phyloP scores from a whole-genome alignment of 2,888 invertebrate genomes.

The Strigamia crassipes region DNA sequence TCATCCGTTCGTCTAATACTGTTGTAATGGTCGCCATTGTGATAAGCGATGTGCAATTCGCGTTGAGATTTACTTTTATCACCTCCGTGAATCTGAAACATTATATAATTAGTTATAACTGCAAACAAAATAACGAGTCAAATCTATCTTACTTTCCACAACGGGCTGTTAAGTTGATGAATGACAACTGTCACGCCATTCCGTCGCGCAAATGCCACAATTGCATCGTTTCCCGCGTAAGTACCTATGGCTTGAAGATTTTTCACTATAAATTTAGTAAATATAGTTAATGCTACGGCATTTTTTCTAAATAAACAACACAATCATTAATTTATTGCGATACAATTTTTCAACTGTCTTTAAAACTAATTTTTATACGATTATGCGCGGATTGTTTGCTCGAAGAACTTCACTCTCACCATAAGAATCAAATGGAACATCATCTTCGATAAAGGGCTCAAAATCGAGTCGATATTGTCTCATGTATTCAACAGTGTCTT shows the following conservation, averaged over 20 bases:
- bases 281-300: not conserved
- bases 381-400: too few species aligned
- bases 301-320: not conserved
- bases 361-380: too few species aligned
- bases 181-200: conserved; percentile 61
- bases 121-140: not conserved
- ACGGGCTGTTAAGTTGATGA: conserved; percentile 60
- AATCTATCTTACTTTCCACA: conserved; percentile 53
- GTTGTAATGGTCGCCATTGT: conserved; percentile 61
- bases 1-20: conserved; percentile 58
- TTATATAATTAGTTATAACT: not conserved
- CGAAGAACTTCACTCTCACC: conserved; percentile 54
- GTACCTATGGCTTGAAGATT: conserved; percentile 60
- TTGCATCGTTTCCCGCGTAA: conserved; percentile 64
- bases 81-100: conserved; percentile 56
- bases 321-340: too few species aligned
- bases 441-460: conserved; percentile 63
- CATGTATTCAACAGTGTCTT: conserved; percentile 61
- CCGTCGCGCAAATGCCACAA: conserved; percentile 62
- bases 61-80: conserved; percentile 51
- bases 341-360: too few species aligned
- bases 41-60: conserved; percentile 60
- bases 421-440: conserved; percentile 61
- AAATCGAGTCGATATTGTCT: conserved; percentile 60
- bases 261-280: conserved; percentile 53